Evolutionary conservation across 2,113 vertebrate genomes (phyloP).

Genomic region (Halichoeres trimaculatus): DNA sequence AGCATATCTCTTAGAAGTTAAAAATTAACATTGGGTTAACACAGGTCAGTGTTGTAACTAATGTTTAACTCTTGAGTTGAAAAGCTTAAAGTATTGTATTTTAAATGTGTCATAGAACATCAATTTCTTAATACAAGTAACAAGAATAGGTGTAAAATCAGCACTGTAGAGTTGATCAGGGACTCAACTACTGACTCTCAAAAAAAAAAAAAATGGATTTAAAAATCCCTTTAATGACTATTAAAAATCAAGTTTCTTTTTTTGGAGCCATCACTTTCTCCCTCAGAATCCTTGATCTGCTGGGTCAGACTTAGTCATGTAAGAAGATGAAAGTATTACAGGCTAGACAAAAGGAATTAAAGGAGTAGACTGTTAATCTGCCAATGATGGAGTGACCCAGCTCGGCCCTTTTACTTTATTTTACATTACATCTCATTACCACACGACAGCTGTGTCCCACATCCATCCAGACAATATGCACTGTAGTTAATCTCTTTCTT

Average conservation of each 20-base stretch:
- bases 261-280: neutral
- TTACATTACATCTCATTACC: constrained; percentile 5
- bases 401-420: constrained; percentile 2
- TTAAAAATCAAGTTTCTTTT: neutral
- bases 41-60: no score
- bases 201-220: no score
- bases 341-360: constrained; percentile 21
- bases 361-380: constrained; percentile 20
- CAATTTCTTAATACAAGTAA: no score
- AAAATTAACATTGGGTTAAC: no score
- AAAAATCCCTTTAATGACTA: neutral
- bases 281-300: constrained; percentile 12
- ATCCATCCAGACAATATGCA: constrained; percentile 23
- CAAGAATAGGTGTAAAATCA: no score
- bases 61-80: no score
- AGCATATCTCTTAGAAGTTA: no score
- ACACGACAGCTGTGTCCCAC: constrained; percentile 30
- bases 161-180: no score
- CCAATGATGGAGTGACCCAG: constrained; percentile 40
- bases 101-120: no score
- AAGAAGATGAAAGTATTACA: neutral
- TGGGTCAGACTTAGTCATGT: constrained; percentile 5
- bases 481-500: constrained; percentile 6
- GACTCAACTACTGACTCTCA: no score
- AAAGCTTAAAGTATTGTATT: no score